Base-by-base conservation (phyloP, 2,888 invertebrate genomes). In the Cheilosia vulpina region DNA sequence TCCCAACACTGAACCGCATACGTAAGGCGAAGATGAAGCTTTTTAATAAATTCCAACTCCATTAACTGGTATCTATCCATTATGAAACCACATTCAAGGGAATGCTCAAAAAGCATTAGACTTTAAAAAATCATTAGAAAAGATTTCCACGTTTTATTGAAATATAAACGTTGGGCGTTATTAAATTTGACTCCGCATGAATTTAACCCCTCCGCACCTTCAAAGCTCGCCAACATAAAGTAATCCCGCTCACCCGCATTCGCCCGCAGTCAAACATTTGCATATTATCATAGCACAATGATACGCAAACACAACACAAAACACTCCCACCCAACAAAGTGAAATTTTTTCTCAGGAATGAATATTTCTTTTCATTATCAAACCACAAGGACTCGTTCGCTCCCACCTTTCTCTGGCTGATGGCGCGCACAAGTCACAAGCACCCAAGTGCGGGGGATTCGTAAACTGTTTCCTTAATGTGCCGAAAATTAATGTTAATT, bases 401-500 rank as follows among this genome's bases (percentile, higher is more conserved):
- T 38, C 27, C n/a, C 47, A n/a, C 45, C 50, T 31, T 31, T 50
- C n/a, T 24, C 17, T 38, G 4, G 5, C 13, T 34, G 47, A 6
- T 31, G 31, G 31, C 31, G 31, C 13, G 21, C 19, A 43, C 11
- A 19, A 62, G 31, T 9, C 9, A 31, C 9, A 9, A 31, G 31
- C 31, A 31, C 31, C 15, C 31, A 21, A 34, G 57, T 50, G 31
- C 11, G 47, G 76, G 68, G 58, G 57, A 72, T 76, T 72, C 76
- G 76, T 85, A 77, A 79, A 84, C 72, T 68, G 81, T 76, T 81
- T 85, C 85, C 85, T 85, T 81, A 81, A 85, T 85, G 81, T 81
- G 85, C 85, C 85, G 72, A 85, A 85, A 85, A 85, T 85, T 85
- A 85, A 85, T 85, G 85, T 85, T 85, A 85, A 85, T 85, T 85